These are phyloP conservation scores for Drosophila vallismaia DNA, from an alignment of 2,888 invertebrate species.

Conservation along the genomic window DNA sequence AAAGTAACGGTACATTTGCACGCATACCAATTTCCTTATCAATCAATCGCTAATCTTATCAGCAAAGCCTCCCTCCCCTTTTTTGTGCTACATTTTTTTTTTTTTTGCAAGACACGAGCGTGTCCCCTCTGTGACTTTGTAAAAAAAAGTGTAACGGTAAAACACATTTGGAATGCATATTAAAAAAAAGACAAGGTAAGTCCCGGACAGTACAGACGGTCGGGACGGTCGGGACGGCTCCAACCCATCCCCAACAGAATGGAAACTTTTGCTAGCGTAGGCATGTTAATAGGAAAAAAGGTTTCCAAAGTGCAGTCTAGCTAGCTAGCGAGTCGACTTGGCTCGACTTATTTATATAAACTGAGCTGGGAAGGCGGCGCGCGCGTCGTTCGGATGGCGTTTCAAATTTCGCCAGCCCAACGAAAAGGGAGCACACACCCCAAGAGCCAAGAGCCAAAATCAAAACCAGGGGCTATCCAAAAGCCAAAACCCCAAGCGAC, in stretches of 20 bases:
- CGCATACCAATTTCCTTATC: slow-evolving; percentile 21
- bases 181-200: slow-evolving; percentile 20
- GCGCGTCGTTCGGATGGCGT: slow-evolving; percentile 38
- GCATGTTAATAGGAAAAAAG: slow-evolving; percentile 57
- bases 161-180: slow-evolving; percentile 29
- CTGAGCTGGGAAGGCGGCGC: slow-evolving; percentile 46
- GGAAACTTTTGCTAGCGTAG: slow-evolving; percentile 36
- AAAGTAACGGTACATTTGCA: neutral
- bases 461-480: slow-evolving; percentile 12
- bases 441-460: slow-evolving; percentile 7
- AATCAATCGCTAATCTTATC: slow-evolving; percentile 32
- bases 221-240: neutral
- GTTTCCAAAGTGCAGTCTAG: slow-evolving; percentile 36
- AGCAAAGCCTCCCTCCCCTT: slow-evolving; percentile 8
- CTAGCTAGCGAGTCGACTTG: slow-evolving; percentile 10
- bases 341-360: slow-evolving; percentile 17
- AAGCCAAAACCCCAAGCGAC: slow-evolving; percentile 39
- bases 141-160: slow-evolving; percentile 38
- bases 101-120: slow-evolving; percentile 23
- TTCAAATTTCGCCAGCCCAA: slow-evolving; percentile 63
- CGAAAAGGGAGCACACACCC: slow-evolving; percentile 51
- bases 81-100: slow-evolving; percentile 6
- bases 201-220: slow-evolving; percentile 10
- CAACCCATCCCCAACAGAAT: slow-evolving; percentile 15
- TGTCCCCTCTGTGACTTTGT: slow-evolving; percentile 10